Percentiles rank a stretch among this genome's conserved stretches.
These are phyloP conservation scores for Lindbergichthys nudifrons DNA, from an alignment of 2,797 vertebrate genomes.

Conservation along the genomic window DNA sequence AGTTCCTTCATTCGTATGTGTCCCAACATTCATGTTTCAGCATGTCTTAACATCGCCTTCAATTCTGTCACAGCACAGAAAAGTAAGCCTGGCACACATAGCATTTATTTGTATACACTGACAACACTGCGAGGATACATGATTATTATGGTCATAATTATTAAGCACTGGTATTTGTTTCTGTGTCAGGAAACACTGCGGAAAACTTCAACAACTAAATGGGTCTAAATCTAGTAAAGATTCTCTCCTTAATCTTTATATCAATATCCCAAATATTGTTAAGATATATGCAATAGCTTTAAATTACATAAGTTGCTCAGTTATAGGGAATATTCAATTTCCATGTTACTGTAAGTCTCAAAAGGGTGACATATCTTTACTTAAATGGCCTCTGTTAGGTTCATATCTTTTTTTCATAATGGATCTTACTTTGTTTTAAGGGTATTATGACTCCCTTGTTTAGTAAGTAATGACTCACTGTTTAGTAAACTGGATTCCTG, in stretches of 20 bases:
- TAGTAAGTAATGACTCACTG: constrained; percentile 1
- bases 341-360: not conserved
- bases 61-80: constrained; percentile 1
- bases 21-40: constrained; percentile 20
- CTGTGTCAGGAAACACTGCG: not conserved
- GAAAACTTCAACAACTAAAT: not conserved
- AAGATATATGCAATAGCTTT: not conserved
- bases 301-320: not conserved
- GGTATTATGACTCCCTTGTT: not conserved
- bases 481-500: not conserved
- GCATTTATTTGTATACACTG: constrained; percentile 25
- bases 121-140: not conserved
- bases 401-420: not conserved
- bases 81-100: constrained; percentile 5
- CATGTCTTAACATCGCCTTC: constrained; percentile 11
- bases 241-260: not conserved
- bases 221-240: not conserved
- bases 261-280: too few species aligned
- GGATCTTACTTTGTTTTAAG: not conserved
- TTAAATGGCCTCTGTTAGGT: not conserved
- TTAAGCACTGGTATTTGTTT: constrained; percentile 18
- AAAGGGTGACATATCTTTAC: not conserved
- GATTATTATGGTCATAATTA: not conserved
- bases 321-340: not conserved
- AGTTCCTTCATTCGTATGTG: constrained; percentile 31